Percentiles rank a stretch among this genome's conserved stretches.
These are phyloP conservation scores for Sander lucioperca DNA, from an alignment of 2,113 vertebrate genomes.

Conservation along the genomic window DNA sequence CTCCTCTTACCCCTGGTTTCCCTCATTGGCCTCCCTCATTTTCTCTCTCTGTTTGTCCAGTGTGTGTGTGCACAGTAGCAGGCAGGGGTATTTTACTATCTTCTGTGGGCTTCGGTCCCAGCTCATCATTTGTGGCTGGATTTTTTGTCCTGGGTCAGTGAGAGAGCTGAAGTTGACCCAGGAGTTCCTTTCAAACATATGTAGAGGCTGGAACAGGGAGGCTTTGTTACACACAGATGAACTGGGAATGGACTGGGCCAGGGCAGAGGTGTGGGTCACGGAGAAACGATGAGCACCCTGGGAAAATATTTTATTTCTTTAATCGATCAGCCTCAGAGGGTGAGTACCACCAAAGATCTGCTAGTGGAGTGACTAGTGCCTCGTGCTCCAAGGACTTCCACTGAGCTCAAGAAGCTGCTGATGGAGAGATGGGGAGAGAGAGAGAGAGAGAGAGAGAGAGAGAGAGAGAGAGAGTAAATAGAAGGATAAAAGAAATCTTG, in stretches of 20 bases:
- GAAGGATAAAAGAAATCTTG: slow-evolving; percentile 86
- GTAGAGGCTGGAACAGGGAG: slow-evolving; percentile 30
- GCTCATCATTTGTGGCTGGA: slow-evolving; percentile 44
- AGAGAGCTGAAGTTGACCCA: slow-evolving; percentile 54
- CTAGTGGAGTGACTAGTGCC: slow-evolving; percentile 53
- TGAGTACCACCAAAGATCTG: slow-evolving; percentile 60
- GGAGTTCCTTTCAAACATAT: slow-evolving; percentile 32
- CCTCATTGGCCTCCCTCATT: slow-evolving; percentile 16
- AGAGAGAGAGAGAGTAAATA: slow-evolving; percentile 67
- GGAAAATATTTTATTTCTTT: slow-evolving; percentile 78
- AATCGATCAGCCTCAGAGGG: slow-evolving; percentile 71
- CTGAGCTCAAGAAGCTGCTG: slow-evolving; percentile 69
- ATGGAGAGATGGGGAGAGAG: slow-evolving; percentile 46
- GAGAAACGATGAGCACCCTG: slow-evolving; percentile 62
- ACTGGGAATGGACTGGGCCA: slow-evolving; percentile 46
- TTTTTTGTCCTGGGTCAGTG: slow-evolving; percentile 48
- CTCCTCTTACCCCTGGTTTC: slow-evolving; percentile 22
- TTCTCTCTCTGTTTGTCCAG: slow-evolving; percentile 22
- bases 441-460: not conserved
- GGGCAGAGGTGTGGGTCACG: slow-evolving; percentile 39
- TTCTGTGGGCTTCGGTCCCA: slow-evolving; percentile 42
- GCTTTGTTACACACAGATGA: slow-evolving; percentile 52
- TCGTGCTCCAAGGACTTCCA: slow-evolving; percentile 70
- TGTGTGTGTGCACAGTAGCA: slow-evolving; percentile 11
- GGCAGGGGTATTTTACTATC: slow-evolving; percentile 34